Conservation (phyloP, 2,888 invertebrate genomes). For the Autographa gamma region DNA sequence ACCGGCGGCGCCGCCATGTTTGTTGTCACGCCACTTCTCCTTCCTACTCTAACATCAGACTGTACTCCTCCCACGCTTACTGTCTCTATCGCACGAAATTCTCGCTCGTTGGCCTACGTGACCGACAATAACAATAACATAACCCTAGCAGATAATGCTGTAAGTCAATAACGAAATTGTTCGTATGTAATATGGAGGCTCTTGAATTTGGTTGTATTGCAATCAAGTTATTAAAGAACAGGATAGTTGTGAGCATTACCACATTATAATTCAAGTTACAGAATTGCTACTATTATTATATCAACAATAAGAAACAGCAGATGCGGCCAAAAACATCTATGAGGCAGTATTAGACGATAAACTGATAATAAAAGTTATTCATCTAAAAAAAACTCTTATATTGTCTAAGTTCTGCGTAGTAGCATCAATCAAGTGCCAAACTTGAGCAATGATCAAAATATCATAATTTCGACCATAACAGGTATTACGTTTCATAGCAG, state of each 20-base stretch:
- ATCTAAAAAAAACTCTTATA: conserved; percentile 64
- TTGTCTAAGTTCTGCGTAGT: conserved; percentile 52
- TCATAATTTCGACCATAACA: conserved; percentile 34
- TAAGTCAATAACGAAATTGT: conserved; percentile 59
- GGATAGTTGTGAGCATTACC: conserved; percentile 47
- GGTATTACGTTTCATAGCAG: background rate
- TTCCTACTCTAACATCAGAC: conserved; percentile 70
- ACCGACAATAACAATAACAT: conserved; percentile 86
- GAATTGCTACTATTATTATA: conserved; percentile 38
- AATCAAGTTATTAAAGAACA: conserved; percentile 53
- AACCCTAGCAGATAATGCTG: conserved; percentile 72
- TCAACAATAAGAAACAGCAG: conserved; percentile 38
- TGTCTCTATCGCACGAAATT: conserved; percentile 65
- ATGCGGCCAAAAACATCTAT: conserved; percentile 37
- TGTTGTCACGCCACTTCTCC: conserved; percentile 85
- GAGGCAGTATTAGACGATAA: conserved; percentile 46
- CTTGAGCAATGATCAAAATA: conserved; percentile 37
- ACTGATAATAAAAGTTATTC: conserved; percentile 53
- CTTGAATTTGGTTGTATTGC: conserved; percentile 53
- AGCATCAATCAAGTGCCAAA: conserved; percentile 19
- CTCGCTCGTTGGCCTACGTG: conserved; percentile 83
- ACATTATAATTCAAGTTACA: conserved; percentile 60
- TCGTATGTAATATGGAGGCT: conserved; percentile 51
- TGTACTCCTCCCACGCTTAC: conserved; percentile 59
- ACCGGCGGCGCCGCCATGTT: conserved; percentile 85